Base-by-base conservation (phyloP, 1,140 invertebrate species). In the Nilaparvata lugens region DNA sequence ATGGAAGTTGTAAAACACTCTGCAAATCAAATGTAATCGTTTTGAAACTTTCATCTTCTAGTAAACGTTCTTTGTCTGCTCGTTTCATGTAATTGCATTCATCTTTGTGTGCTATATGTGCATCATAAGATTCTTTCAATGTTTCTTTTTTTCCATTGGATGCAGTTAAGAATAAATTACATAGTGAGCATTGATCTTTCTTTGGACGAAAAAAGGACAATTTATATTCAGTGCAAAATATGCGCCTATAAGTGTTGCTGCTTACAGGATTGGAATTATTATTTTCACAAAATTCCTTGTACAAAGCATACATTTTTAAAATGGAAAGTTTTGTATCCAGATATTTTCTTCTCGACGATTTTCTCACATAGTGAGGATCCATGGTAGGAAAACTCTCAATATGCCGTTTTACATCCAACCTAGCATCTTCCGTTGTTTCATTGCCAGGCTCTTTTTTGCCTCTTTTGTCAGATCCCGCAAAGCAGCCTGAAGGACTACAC, bases 1-100 rank as follows among this genome's bases (percentile, higher is more conserved):
- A 65, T 13, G 62, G 66, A 13, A 69, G 62, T 54, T 67, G 66
- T 4, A 68, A 53, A 18, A 68, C 62, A 45, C 59, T 65, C 58
- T 67, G 67, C 25, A 66, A 62, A 60, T 66, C 64, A 48, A 67
- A 67, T 11, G 54, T 63, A 18, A 31, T 52, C 4, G 61, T 56
- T 13, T 9, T 13, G 65, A 65, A 66, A 48, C 28, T 58, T 62
- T 43, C 60, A 65, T 45, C 42, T 19, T 19, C 42, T 16, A 19
- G 14, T 45, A 19, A n/a, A 16, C 42, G 14, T 19, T 45, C 19
- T 45, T 45, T 45, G 42, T 45, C 19, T n/a, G 14, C 42, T 45
- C 5, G n/a, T 45, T 45, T 45, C 19, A 19, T 19, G 3, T 45
- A 5, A 16, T 45, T 16, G 19, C 42, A 16, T n/a, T 45, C 42